Evolutionary conservation across 2,113 vertebrate genomes (phyloP), one percentile per base, ranked within the genome.

Genomic region (Indicator maculatus): DNA sequence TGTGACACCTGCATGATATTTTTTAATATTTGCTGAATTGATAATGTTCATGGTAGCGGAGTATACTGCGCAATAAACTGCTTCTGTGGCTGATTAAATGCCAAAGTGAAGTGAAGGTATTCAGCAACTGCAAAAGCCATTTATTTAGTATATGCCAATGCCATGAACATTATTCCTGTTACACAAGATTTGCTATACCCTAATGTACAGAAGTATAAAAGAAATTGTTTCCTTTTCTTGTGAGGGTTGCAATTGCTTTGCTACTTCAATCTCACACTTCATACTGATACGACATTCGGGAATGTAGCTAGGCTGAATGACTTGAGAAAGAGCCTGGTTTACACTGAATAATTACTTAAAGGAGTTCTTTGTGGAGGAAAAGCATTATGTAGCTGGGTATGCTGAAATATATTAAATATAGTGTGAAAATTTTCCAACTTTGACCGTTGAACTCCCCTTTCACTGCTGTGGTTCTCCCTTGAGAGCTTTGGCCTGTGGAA

Each of bases 21-120:
- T 94, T 93, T 95, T 95, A 95, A 96, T 95, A 91, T 97, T 95
- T 97, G 72, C 94, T 96, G 91, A 95, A 97, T 93, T 93, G 94
- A 93, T 96, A 93, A 95, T 83, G 89, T 91, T 95, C 94, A 50
- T 95, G 85, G 82, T 86, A 93, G 91, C 5, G 0, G 91, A 91
- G 85, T 94, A 94, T 94, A 94, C 92, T 93, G 91, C 0, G 7
- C 95, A 95, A 93, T 95, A 94, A 97, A 96, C 88, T 88, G 89
- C 94, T 96, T 95, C 94, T 96, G 96, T 96, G 94, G 89, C 90
- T 97, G 94, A 96, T 97, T 95, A 96, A 96, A 96, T 95, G 95
- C 93, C 91, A 90, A 93, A 96, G 93, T 88, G 89, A 95, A 86
- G 93, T 90, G 53, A 79, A 95, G 76, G 61, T 69, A 90, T 95